Evolutionary conservation across 2,113 vertebrate species (phyloP).

Genomic region (Probosciger aterrimus): DNA sequence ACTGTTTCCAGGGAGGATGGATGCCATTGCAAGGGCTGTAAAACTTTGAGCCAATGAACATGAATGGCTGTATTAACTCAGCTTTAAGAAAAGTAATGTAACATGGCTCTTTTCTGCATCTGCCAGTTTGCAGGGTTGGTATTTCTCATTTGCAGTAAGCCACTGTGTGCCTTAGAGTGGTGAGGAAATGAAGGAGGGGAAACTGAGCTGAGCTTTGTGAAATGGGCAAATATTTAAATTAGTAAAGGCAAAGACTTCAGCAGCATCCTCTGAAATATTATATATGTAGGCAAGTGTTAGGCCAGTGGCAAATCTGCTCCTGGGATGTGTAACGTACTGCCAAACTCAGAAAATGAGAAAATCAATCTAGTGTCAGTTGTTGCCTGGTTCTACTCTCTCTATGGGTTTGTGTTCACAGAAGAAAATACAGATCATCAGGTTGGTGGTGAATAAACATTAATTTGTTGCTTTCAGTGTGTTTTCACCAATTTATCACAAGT

Average conservation of each 20-base stretch:
- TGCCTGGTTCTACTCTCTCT: neutral
- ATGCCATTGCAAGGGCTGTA: neutral
- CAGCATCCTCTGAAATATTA: neutral
- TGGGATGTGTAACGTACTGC: neutral
- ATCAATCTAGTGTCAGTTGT: neutral
- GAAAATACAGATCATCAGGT: neutral
- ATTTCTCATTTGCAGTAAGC: neutral
- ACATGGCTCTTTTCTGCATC: neutral
- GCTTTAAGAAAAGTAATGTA: neutral
- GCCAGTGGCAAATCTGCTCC: constrained; percentile 12
- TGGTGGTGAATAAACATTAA: constrained; percentile 7
- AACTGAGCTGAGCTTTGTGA: neutral
- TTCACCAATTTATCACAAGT: constrained; percentile 1
- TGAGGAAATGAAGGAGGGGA: neutral
- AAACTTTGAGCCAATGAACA: neutral
- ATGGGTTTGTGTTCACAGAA: neutral
- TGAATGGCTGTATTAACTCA: neutral
- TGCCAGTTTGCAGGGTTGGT: neutral
- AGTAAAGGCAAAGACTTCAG: constrained; percentile 1
- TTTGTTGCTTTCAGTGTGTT: neutral
- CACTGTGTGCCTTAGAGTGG: neutral
- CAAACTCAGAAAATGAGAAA: constrained; percentile 26
- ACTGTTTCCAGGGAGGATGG: neutral
- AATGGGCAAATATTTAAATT: constrained; percentile 26
- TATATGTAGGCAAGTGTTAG: neutral